phyloP scores from a whole-genome alignment of 2,797 vertebrate genomes.

The Enteromius treurensis region DNA sequence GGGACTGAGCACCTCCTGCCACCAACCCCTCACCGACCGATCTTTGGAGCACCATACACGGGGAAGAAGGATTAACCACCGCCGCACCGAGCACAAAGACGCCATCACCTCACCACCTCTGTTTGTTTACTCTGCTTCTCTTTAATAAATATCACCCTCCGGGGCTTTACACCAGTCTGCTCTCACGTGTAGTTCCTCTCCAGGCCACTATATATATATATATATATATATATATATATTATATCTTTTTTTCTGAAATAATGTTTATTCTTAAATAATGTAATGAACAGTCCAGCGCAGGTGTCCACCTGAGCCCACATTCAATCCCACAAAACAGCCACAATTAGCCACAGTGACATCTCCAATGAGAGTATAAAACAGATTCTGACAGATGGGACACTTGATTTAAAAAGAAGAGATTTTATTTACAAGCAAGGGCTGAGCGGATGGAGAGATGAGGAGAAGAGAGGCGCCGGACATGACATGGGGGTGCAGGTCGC shows the following conservation, averaged over 20 bases:
- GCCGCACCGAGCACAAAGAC: too few species aligned
- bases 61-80: too few species aligned
- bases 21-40: too few species aligned
- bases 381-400: conserved; percentile 69
- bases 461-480: conserved; percentile 79
- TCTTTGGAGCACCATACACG: too few species aligned
- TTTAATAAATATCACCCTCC: too few species aligned
- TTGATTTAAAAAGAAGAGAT: conserved; percentile 68
- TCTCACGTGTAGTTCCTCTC: too few species aligned
- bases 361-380: conserved; percentile 66
- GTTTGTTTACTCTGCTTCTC: too few species aligned
- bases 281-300: conserved; percentile 4
- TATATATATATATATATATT: conserved; percentile 43
- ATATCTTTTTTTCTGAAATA: conserved; percentile 25
- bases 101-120: too few species aligned
- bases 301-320: conserved; percentile 4
- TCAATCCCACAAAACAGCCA: conserved; percentile 26
- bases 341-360: conserved; percentile 40
- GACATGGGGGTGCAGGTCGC: conserved; percentile 77
- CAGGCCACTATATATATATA: too few species aligned
- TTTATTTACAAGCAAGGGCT: conserved; percentile 80
- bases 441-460: conserved; percentile 72
- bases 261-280: conserved; percentile 1
- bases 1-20: too few species aligned
- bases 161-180: too few species aligned